Evolutionary conservation across 2,888 invertebrate genomes (phyloP).

Genomic region (Penaeus monodon): DNA sequence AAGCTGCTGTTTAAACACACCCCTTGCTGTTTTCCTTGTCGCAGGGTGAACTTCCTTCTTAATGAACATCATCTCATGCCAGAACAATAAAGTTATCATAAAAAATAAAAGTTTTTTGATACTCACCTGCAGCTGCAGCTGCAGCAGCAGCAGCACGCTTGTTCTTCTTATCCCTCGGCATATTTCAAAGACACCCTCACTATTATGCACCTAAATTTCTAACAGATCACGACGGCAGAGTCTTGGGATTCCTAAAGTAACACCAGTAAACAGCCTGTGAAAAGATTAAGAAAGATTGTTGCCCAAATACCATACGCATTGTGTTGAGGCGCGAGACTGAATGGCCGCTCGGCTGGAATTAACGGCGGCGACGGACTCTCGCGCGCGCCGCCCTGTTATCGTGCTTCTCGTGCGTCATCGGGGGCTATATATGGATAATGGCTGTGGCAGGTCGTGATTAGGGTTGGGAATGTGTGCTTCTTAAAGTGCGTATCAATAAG

Average conservation of each 20-base stretch:
- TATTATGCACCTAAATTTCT: not conserved
- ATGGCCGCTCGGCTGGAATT: constrained; percentile 12
- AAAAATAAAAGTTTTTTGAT: not conserved
- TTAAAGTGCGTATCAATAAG: too few species aligned
- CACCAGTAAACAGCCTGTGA: constrained; percentile 26
- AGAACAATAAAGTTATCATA: not conserved
- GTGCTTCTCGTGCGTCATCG: too few species aligned
- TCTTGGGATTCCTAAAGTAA: constrained; percentile 39
- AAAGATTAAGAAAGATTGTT: constrained; percentile 23
- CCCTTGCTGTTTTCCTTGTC: too few species aligned
- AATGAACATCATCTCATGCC: too few species aligned
- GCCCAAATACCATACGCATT: constrained; percentile 38
- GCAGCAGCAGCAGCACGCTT: constrained; percentile 10
- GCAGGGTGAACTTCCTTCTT: too few species aligned
- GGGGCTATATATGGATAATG: too few species aligned
- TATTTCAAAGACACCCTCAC: constrained; percentile 16
- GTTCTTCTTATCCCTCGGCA: constrained; percentile 32
- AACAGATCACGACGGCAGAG: constrained; percentile 34
- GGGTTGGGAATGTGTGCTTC: too few species aligned
- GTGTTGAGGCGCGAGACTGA: constrained; percentile 30
- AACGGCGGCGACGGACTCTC: not conserved
- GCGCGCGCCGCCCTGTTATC: not conserved
- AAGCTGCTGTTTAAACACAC: too few species aligned
- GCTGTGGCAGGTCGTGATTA: too few species aligned
- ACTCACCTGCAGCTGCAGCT: constrained; percentile 1